Evolutionary conservation across 2,888 invertebrate species (phyloP).

Genomic region (Silvanus unidentatus): DNA sequence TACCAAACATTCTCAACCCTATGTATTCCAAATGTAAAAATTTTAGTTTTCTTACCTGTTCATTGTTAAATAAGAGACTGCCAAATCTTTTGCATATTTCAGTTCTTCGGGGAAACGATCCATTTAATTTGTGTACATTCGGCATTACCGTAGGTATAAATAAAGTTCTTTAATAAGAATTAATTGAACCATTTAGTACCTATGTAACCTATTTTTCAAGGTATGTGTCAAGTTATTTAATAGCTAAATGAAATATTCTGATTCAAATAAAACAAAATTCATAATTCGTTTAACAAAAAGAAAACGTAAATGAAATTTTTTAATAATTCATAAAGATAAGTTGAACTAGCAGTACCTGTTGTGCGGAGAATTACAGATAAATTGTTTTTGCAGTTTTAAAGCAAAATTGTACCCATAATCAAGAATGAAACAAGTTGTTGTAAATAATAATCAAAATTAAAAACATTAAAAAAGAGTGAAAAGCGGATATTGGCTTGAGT

Average conservation of each 20-base stretch:
- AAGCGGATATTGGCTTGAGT: background rate
- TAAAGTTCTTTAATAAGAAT: no score
- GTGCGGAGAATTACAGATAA: slow-evolving; percentile 33
- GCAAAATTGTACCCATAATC: slow-evolving; percentile 13
- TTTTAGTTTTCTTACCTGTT: slow-evolving; percentile 62
- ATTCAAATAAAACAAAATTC: slow-evolving; percentile 28
- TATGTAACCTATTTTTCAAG: slow-evolving; percentile 54
- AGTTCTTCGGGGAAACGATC: slow-evolving; percentile 63
- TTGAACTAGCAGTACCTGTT: slow-evolving; percentile 21
- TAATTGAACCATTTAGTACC: slow-evolving; percentile 35
- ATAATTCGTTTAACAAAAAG: slow-evolving; percentile 24
- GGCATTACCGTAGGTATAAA: slow-evolving; percentile 47
- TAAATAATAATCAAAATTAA: no score
- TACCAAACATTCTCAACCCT: no score
- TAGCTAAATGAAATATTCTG: slow-evolving; percentile 51
- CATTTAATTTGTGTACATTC: slow-evolving; percentile 59
- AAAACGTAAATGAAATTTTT: no score
- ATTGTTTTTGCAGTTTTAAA: slow-evolving; percentile 16
- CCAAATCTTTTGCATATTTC: slow-evolving; percentile 63
- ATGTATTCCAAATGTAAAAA: no score
- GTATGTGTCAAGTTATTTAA: slow-evolving; percentile 53
- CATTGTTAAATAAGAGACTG: slow-evolving; percentile 68
- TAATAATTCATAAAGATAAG: slow-evolving; percentile 3
- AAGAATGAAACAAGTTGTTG: slow-evolving; percentile 1
- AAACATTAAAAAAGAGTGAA: no score